Conservation (phyloP, 2,888 invertebrate species). For the Pyrochroa serraticornis region DNA sequence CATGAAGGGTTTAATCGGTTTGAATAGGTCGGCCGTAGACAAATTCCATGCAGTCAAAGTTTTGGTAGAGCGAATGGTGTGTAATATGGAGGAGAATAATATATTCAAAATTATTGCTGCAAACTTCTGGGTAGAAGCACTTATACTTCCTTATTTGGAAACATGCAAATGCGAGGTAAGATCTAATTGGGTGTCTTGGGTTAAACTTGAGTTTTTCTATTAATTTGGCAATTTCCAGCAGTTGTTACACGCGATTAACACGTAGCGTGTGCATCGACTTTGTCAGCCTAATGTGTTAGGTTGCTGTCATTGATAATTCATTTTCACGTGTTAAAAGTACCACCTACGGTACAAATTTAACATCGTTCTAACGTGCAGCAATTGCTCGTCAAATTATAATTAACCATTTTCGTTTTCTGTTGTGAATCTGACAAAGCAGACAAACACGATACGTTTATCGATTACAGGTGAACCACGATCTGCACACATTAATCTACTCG, state of each 20-base stretch:
- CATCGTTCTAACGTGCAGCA: conserved; percentile 30
- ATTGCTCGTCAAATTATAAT: conserved; percentile 40
- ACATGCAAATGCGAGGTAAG: conserved; percentile 25
- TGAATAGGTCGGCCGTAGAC: conserved; percentile 2
- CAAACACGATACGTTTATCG: conserved; percentile 25
- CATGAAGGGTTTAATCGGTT: conserved; percentile 17
- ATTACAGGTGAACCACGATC: conserved; percentile 22
- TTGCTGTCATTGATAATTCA: conserved; percentile 41
- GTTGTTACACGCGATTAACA: conserved; percentile 14
- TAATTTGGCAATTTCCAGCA: conserved; percentile 9
- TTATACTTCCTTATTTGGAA: conserved; percentile 19
- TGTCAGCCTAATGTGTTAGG: conserved; percentile 30
- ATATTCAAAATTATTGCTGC: conserved; percentile 24
- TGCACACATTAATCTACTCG: conserved; percentile 27
- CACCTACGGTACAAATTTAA: conserved; percentile 20
- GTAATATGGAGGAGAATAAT: conserved; percentile 18
- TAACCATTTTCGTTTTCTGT: conserved; percentile 38
- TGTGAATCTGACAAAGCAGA: conserved; percentile 23
- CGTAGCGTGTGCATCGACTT: conserved; percentile 33
- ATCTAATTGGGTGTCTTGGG: conserved; percentile 15
- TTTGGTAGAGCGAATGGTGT: conserved; percentile 13
- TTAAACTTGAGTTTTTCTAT: conserved; percentile 13
- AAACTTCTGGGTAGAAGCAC: conserved; percentile 13
- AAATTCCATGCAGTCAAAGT: conserved; percentile 13
- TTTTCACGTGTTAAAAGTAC: conserved; percentile 34